Conservation (phyloP, 2,797 vertebrate genomes). For the Pygocentrus nattereri region DNA sequence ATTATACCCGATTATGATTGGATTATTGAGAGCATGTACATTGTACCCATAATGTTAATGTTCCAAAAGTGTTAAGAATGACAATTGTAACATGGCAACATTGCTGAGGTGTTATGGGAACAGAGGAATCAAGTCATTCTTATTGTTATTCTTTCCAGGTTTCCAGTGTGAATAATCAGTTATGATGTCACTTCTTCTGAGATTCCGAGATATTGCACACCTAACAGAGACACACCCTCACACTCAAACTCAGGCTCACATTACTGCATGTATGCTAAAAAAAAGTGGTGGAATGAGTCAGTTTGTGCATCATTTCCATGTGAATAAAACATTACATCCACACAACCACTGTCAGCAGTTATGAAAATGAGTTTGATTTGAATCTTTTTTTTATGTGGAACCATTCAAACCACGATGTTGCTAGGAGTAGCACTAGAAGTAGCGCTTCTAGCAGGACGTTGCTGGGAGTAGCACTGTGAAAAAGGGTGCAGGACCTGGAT, state of each 20-base stretch:
- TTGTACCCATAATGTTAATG: not conserved
- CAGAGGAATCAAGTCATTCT: not conserved
- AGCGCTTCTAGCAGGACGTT: too few relatives aligned
- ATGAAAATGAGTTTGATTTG: not conserved
- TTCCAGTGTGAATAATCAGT: not conserved
- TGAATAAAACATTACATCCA: not conserved
- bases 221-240: not conserved
- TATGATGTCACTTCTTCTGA: slow-evolving; percentile 29
- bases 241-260: not conserved
- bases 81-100: not conserved
- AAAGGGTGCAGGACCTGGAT: not conserved
- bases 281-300: not conserved
- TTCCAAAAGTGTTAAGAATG: not conserved
- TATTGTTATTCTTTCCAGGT: not conserved
- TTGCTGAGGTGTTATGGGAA: not conserved
- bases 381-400: not conserved
- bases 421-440: too few relatives aligned
- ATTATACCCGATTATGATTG: too few relatives aligned
- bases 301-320: not conserved
- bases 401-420: too few relatives aligned
- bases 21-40: too few relatives aligned
- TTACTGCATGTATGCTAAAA: not conserved
- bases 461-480: not conserved
- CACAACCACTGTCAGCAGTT: too few relatives aligned
- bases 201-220: slow-evolving; percentile 1